A percentile compares a stretch with the other conserved stretches of the same genome.
These are phyloP conservation scores for Cistogaster globosa DNA, from an alignment of 2,888 invertebrate genomes.

Conservation along the genomic window DNA sequence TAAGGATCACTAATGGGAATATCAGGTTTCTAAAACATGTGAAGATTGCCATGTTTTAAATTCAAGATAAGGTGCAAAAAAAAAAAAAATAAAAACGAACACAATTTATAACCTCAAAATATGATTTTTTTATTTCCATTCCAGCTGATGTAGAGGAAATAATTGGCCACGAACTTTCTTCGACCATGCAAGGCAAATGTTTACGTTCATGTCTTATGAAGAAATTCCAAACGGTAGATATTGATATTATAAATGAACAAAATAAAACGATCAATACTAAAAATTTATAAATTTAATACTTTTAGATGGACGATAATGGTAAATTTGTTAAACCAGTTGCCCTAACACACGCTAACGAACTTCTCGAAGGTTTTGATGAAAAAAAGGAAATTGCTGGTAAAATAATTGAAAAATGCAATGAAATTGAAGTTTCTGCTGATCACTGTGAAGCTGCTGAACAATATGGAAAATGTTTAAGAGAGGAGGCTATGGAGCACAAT, in stretches of 20 bases:
- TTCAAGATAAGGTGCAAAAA: too few species aligned
- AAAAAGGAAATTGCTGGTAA: conserved; percentile 74
- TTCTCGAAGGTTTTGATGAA: conserved; percentile 71
- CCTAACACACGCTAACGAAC: conserved; percentile 71
- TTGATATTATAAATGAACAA: not conserved
- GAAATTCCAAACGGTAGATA: conserved; percentile 72
- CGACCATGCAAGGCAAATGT: conserved; percentile 76
- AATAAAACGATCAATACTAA: too few species aligned
- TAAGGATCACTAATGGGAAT: too few species aligned
- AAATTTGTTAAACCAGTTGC: conserved; percentile 74
- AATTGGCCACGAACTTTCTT: conserved; percentile 72
- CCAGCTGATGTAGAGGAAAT: conserved; percentile 74
- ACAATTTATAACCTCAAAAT: too few species aligned
- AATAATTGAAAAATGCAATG: conserved; percentile 74
- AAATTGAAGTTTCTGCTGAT: conserved; percentile 74
- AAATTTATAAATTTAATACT: not conserved
- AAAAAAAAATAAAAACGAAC: too few species aligned
- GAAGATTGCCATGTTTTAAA: too few species aligned
- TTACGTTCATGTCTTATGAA: conserved; percentile 78
- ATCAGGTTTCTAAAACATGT: too few species aligned
- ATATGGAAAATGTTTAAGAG: conserved; percentile 75
- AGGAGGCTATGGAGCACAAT: conserved; percentile 73
- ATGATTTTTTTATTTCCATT: not conserved
- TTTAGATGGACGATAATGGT: conserved; percentile 74
- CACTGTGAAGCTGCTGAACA: conserved; percentile 78